phyloP scores from a whole-genome alignment of 2,888 invertebrate genomes.

The Caenorhabditis virilis region DNA sequence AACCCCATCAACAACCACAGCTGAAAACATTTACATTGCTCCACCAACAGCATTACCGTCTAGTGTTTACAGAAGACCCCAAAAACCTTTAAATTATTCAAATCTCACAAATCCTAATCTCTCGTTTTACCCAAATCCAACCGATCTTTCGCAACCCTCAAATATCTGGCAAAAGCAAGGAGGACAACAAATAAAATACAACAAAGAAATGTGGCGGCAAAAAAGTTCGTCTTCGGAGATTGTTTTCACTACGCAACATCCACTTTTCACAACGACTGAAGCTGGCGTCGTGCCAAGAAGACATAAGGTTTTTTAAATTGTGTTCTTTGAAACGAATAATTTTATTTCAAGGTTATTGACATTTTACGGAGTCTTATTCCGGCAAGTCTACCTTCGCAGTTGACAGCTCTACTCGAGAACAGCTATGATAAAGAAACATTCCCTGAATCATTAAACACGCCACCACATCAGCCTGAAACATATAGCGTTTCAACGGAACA shows the following conservation, averaged over 20 bases:
- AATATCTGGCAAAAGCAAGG: slow-evolving; percentile 34
- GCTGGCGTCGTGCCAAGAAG: slow-evolving; percentile 27
- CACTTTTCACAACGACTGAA: slow-evolving; percentile 37
- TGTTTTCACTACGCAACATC: slow-evolving; percentile 38
- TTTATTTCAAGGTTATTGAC: slow-evolving; percentile 37
- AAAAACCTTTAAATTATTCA: slow-evolving; percentile 21
- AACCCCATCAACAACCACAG: slow-evolving; percentile 21
- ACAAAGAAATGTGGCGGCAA: slow-evolving; percentile 42
- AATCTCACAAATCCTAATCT: no score
- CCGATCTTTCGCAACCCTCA: slow-evolving; percentile 9
- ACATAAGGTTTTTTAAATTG: slow-evolving; percentile 17
- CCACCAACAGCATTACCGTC: slow-evolving; percentile 10
- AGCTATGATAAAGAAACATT: slow-evolving; percentile 31
- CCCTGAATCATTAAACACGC: slow-evolving; percentile 11
- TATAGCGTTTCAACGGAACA: slow-evolving; percentile 2
- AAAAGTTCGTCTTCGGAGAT: slow-evolving; percentile 28
- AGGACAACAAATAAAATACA: slow-evolving; percentile 36
- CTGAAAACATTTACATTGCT: slow-evolving; percentile 37
- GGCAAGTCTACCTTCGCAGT: slow-evolving; percentile 35
- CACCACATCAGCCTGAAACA: slow-evolving; percentile 1
- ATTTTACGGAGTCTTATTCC: slow-evolving; percentile 42
- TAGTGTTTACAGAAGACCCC: slow-evolving; percentile 31
- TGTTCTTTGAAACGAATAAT: neutral
- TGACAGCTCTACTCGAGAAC: slow-evolving; percentile 40
- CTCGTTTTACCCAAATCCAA: neutral